Base-by-base conservation (phyloP, 30 jellyfish, hydroid and myxozoan species). In the Morbakka virulenta region DNA sequence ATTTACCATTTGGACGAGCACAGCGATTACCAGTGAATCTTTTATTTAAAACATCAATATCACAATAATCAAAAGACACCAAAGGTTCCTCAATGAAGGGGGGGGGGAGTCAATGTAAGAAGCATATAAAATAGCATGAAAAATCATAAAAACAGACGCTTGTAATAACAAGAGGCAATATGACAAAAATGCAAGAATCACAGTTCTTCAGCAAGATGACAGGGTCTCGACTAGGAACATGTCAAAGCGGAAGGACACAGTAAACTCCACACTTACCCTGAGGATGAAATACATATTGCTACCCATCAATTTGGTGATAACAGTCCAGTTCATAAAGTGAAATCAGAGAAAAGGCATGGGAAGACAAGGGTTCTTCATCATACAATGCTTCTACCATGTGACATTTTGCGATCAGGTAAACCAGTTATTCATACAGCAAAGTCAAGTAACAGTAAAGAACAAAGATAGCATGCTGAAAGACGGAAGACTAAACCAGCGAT, bases 231-330 rank as follows among this genome's bases (percentile, higher is more conserved):
- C 30, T n/a, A n/a, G n/a, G n/a, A n/a, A n/a, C n/a, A n/a, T n/a
- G n/a, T n/a, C n/a, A n/a, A n/a, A n/a, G n/a, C n/a, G n/a, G 81
- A 75, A 3, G 81, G 81, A 3, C 81, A 74, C 13, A 75, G 81
- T 17, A 69, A 69, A 34, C 77, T 69, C 13, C 77, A 28, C 36
- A 47, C 76, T 3, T 36, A 69, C 32, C 36, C 32, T 74, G 81
- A 69, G 25, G 76, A 36, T 26, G 25, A 3, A 33, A 36, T 69
- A 28, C 28, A 69, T 75, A 20, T 3, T 25, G 76, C 31, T 28
- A 27, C 24, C 14, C 76, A 63, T 28, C 76, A 63, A 11, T 3
- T 64, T 20, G 76, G 76, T 20, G 76, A 64, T 13, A 64, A 67
- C 63, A 67, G 79, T 32, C 67, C 79, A 23, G 63, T 67, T 33